Conservation (phyloP, 2,888 invertebrate genomes). For the Hofmannophila pseudospretella region DNA sequence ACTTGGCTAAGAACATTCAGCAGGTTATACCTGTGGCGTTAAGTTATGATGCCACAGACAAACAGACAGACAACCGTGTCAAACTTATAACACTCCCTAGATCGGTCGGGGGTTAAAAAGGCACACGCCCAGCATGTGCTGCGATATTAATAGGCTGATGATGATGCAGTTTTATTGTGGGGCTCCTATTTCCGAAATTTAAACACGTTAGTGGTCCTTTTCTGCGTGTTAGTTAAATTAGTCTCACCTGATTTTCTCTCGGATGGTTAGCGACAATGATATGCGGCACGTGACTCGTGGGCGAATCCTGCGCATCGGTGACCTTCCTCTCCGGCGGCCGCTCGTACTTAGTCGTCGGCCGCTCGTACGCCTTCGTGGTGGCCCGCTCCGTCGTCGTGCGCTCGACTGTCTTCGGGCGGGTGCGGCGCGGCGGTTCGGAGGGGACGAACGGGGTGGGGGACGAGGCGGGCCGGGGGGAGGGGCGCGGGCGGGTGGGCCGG, state of each 20-base stretch:
- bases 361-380: constrained; percentile 50
- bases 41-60: no score
- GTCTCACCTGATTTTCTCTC: constrained; percentile 86
- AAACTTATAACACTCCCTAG: no score
- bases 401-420: constrained; percentile 31
- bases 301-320: constrained; percentile 60
- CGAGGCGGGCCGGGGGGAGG: constrained; percentile 32
- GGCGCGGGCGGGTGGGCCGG: constrained; percentile 32
- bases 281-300: constrained; percentile 71
- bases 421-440: constrained; percentile 30
- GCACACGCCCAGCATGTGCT: no score
- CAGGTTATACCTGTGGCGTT: no score
- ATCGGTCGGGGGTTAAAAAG: no score
- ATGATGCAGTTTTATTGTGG: no score
- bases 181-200: no score
- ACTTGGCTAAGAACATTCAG: no score
- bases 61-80: no score
- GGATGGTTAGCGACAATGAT: constrained; percentile 83
- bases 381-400: constrained; percentile 44
- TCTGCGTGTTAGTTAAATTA: not conserved
- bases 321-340: constrained; percentile 49
- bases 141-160: no score
- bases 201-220: no score
- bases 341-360: constrained; percentile 64
- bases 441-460: constrained; percentile 41